Evolutionary conservation across 2,888 invertebrate genomes (phyloP).

Genomic region (Rugalucina vietnamica): DNA sequence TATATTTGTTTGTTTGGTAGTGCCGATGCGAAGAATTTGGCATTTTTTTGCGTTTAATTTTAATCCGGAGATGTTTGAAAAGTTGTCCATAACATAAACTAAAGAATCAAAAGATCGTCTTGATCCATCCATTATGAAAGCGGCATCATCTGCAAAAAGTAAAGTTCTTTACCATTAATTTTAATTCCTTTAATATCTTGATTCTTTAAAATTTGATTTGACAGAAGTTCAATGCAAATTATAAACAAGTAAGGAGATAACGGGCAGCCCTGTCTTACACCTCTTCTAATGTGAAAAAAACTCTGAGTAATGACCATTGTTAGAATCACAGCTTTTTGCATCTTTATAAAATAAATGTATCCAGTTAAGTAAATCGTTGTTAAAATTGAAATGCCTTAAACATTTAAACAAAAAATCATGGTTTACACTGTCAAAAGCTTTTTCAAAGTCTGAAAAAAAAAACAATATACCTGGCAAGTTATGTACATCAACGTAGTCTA

Average conservation of each 20-base stretch:
- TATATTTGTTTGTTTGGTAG: no score
- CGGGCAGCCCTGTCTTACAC: not conserved
- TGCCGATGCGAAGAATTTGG: no score
- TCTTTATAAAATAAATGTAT: not conserved
- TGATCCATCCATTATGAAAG: conserved; percentile 1
- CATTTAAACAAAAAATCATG: not conserved
- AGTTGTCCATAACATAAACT: no score
- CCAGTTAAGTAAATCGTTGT: not conserved
- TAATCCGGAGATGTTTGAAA: no score
- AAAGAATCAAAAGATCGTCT: no score
- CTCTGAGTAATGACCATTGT: not conserved
- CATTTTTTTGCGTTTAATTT: no score
- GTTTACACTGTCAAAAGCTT: not conserved
- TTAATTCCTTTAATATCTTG: not conserved
- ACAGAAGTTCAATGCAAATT: not conserved
- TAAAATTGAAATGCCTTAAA: not conserved
- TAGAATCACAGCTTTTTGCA: not conserved
- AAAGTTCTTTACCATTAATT: not conserved
- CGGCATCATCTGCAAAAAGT: not conserved
- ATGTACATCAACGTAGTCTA: not conserved
- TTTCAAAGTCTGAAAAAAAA: conserved; percentile 9
- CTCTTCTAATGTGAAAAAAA: not conserved
- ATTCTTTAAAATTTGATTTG: not conserved
- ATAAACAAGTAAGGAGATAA: not conserved
- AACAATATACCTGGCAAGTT: not conserved